Conservation (phyloP, 1,140 invertebrate species). For the Babylonia areolata region DNA sequence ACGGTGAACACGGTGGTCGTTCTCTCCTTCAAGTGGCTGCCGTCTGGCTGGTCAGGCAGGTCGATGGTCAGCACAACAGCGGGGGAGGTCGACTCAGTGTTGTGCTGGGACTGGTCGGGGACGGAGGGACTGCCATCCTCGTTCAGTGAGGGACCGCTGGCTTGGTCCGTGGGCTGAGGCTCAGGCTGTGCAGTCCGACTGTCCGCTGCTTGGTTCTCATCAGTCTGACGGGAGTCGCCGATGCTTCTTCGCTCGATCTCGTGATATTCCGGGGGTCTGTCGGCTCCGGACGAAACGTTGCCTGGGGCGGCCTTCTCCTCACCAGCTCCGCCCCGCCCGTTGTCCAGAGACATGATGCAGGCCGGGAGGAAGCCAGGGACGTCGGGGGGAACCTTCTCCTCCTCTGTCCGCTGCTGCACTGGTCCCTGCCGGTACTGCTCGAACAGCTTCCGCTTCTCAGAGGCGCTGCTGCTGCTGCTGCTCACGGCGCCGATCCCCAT, state of each 20-base stretch:
- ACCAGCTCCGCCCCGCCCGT: background rate
- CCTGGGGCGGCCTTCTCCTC: background rate
- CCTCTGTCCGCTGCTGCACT: background rate
- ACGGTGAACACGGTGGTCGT: background rate
- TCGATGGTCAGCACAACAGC: background rate
- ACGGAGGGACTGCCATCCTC: background rate
- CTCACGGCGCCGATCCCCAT: no score
- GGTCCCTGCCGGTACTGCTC: background rate
- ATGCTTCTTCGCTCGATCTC: background rate
- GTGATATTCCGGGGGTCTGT: background rate
- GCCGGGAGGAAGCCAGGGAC: background rate
- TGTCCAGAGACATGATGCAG: background rate
- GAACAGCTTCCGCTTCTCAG: background rate
- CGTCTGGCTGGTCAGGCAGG: background rate
- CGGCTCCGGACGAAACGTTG: background rate
- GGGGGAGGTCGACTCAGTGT: background rate
- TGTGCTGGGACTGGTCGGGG: no score
- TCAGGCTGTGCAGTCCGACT: background rate
- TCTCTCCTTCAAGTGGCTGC: background rate
- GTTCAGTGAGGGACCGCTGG: background rate
- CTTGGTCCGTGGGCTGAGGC: background rate
- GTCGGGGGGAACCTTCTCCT: background rate
- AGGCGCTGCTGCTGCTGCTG: background rate
- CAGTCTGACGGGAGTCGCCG: background rate
- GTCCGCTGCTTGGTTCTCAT: background rate